Base-by-base conservation (phyloP, 1,140 invertebrate species). In the Orussus abietinus region DNA sequence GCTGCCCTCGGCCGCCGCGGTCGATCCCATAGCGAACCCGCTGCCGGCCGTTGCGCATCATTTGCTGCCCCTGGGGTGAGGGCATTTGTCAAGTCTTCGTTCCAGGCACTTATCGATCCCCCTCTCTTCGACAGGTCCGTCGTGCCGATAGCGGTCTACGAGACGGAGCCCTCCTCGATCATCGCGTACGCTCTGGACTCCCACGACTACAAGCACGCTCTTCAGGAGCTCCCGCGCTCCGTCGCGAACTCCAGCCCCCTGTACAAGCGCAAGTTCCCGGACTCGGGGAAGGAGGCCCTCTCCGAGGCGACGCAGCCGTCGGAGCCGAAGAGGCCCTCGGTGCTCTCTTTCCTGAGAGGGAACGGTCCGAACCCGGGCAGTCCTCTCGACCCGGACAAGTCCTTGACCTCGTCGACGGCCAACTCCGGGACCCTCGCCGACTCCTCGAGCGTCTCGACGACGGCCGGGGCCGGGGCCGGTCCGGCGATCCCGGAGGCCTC, bases 101-200 rank as follows among this genome's bases (percentile, higher is more conserved):
- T 32, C 13, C 11, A 40, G 5, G 13, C 5, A 22, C n/a, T n/a
- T 26, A 17, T 4, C 10, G 14, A 39, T 17, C 36, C 32, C 10
- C 26, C 25, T 17, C 13, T 47, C 21, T 43, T n/a, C 59, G 54
- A 19, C 47, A 71, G 68, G 9, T 72, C 77, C 5, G 74, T 76
- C 21, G 77, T 87, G 11, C 86, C 87, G 1, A 76, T 94, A 5
- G 75, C 89, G 7, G 85, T 95, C 0, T 84, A 86, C 48, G 90
- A 94, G 61, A 79, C 80, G 10, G 90, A 96, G 64, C 84, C 87
- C 1, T 92, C 90, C 48, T 94, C 92, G 1, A 86, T 96, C 32
- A 90, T 96, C 42, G 88, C 92, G 0, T 92, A 90, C 61, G 80
- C 89, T 4, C 59, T 96, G 1, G 79, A 82, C 39, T 86, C 84